These are phyloP conservation scores for Acheta domesticus DNA, from an alignment of 2,888 invertebrate species.

Conservation along the genomic window DNA sequence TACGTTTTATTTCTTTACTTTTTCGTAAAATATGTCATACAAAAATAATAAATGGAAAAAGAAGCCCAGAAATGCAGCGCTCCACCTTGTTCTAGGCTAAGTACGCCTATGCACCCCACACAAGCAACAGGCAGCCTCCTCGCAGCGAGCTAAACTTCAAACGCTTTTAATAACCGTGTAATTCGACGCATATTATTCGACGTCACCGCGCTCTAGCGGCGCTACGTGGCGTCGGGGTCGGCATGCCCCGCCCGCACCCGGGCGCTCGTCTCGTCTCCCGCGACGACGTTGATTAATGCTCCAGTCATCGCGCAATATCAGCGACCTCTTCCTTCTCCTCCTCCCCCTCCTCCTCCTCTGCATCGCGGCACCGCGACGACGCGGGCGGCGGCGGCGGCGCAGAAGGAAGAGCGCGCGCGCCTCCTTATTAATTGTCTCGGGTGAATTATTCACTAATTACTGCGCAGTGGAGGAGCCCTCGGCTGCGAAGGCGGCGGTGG, in stretches of 20 bases:
- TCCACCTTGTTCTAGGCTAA: too few species aligned
- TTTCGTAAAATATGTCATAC: too few species aligned
- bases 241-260: background rate
- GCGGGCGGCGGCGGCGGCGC: background rate
- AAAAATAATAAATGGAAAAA: too few species aligned
- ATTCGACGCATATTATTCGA: too few species aligned
- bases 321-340: background rate
- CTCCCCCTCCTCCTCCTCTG: background rate
- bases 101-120: too few species aligned
- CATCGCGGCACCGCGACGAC: background rate
- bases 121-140: too few species aligned
- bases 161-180: too few species aligned
- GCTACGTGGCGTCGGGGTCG: background rate
- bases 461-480: conserved; percentile 24
- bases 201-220: background rate
- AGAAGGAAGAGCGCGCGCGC: conserved; percentile 20
- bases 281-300: background rate
- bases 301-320: background rate
- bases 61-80: too few species aligned
- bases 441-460: conserved; percentile 38
- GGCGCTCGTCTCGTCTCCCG: background rate
- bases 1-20: too few species aligned
- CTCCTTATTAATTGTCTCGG: conserved; percentile 36
- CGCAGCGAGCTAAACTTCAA: too few species aligned
- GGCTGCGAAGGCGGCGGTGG: conserved; percentile 20